A percentile compares a stretch with the other conserved stretches of the same genome.
Evolutionary conservation across 1,140 invertebrate genomes (phyloP).

Genomic region (Rhagoletis pomonella): DNA sequence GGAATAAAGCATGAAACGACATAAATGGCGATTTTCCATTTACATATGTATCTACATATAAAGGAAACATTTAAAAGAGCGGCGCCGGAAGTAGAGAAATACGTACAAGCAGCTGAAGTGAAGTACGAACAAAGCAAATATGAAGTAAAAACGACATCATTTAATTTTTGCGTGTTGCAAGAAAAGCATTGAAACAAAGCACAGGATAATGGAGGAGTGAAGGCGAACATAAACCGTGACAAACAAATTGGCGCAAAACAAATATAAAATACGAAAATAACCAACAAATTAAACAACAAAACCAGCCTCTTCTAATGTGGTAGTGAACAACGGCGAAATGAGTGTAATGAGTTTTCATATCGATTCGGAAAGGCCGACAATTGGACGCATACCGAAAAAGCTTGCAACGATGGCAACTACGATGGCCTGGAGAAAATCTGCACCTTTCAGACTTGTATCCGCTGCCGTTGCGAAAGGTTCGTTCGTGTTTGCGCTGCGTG

Average conservation of each 20-base stretch:
- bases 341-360: neutral
- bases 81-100: slow-evolving; percentile 3
- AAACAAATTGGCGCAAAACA: slow-evolving; percentile 29
- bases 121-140: neutral
- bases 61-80: slow-evolving; percentile 17
- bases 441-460: slow-evolving; percentile 70
- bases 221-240: neutral
- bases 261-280: neutral
- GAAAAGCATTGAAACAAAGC: slow-evolving; percentile 46
- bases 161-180: neutral
- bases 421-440: slow-evolving; percentile 52
- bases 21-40: neutral
- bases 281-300: slow-evolving; percentile 3
- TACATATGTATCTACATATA: no score
- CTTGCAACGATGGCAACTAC: slow-evolving; percentile 35
- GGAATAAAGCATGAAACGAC: neutral
- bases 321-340: neutral
- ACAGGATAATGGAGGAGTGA: neutral
- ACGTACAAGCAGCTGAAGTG: neutral
- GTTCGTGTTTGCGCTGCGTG: slow-evolving; percentile 58
- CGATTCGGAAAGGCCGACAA: slow-evolving; percentile 22
- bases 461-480: slow-evolving; percentile 73
- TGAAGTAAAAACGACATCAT: neutral
- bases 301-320: neutral
- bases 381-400: slow-evolving; percentile 51